Evolutionary conservation across 2,113 vertebrate genomes (phyloP).

Genomic region (Notechis scutatus): DNA sequence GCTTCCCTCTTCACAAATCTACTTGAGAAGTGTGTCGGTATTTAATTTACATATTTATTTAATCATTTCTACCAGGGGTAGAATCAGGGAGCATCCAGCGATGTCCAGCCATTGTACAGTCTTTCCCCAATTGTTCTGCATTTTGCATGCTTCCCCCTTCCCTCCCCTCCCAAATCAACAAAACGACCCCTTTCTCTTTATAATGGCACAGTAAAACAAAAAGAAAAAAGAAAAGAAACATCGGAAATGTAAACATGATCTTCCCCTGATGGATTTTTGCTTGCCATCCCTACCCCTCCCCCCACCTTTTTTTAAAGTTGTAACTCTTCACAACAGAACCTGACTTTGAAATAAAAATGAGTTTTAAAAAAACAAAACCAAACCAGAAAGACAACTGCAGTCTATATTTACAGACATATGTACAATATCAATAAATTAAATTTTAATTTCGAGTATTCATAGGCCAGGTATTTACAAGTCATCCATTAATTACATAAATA

Average conservation of each 20-base stretch:
- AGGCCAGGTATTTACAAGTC: constrained; percentile 98
- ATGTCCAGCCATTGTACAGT: constrained; percentile 72
- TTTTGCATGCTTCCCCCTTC: constrained; percentile 17
- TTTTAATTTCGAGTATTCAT: constrained; percentile 90
- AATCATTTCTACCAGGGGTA: constrained; percentile 57
- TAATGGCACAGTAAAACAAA: not conserved
- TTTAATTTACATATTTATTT: constrained; percentile 46
- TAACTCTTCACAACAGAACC: constrained; percentile 43
- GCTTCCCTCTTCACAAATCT: constrained; percentile 56
- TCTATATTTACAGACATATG: constrained; percentile 91
- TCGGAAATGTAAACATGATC: not conserved
- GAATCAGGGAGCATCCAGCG: constrained; percentile 70
- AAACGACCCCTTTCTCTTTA: constrained; percentile 7
- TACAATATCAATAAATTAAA: constrained; percentile 99
- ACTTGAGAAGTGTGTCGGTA: constrained; percentile 77
- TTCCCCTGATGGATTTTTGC: not conserved
- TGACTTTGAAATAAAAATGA: constrained; percentile 77
- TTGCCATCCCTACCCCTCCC: too few species aligned
- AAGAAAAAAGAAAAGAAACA: not conserved
- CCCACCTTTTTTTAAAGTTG: constrained; percentile 10
- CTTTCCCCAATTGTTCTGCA: constrained; percentile 22
- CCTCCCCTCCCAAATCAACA: not conserved
- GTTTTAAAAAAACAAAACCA: constrained; percentile 14
- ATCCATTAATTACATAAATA: constrained; percentile 99
- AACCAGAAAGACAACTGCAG: constrained; percentile 66